Conservation (phyloP, 2,113 vertebrate genomes). For the Neogale vison region DNA sequence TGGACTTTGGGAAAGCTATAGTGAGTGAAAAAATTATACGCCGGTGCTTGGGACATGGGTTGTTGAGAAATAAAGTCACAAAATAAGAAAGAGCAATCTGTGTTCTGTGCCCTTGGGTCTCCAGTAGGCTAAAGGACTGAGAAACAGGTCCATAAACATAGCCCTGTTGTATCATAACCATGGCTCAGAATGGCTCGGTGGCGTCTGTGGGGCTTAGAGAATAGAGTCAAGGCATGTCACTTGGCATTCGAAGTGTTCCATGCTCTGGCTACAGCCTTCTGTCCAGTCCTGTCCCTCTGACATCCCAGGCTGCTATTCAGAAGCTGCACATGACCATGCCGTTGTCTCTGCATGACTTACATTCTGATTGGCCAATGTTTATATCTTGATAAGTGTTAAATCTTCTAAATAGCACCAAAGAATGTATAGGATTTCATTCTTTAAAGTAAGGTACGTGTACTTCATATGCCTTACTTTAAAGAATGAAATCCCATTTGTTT, state of each 20-base stretch:
- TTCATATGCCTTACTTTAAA: background rate
- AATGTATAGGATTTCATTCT: no score
- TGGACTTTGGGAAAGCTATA: background rate
- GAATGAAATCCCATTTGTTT: background rate
- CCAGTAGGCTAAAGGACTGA: constrained; percentile 28
- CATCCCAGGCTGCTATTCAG: background rate
- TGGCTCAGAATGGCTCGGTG: background rate
- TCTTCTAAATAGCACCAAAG: background rate
- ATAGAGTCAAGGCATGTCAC: background rate
- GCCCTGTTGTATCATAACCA: background rate
- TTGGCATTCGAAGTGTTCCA: background rate
- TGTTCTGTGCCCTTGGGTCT: background rate
- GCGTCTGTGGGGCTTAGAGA: background rate
- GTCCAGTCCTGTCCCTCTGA: background rate
- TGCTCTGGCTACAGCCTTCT: background rate
- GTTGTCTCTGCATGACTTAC: background rate
- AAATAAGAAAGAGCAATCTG: constrained; percentile 36
- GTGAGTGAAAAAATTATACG: constrained; percentile 3
- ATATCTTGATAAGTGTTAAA: background rate
- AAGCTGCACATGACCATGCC: background rate
- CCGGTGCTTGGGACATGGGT: background rate
- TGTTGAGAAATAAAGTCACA: constrained; percentile 44
- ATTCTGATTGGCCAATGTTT: background rate
- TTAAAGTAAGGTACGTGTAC: no score
- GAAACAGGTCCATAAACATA: background rate